Evolutionary conservation across 2,888 invertebrate genomes (phyloP).

Genomic region (Watsonalla binaria): DNA sequence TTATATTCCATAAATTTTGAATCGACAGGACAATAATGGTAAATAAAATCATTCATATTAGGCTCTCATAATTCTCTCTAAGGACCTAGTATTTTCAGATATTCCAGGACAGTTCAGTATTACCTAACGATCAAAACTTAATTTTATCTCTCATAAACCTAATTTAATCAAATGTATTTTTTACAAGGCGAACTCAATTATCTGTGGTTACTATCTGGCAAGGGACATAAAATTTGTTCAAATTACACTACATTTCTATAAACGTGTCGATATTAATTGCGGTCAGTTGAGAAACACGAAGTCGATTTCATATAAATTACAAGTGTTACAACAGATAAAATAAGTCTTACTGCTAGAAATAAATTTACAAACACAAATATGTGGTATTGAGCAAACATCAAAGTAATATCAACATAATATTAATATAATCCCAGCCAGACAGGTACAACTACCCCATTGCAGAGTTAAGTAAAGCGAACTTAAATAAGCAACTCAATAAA

Average conservation of each 20-base stretch:
- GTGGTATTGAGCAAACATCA: conserved; percentile 66
- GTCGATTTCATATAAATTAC: conserved; percentile 6
- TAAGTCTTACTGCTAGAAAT: conserved; percentile 52
- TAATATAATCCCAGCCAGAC: conserved; percentile 71
- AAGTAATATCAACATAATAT: conserved; percentile 47
- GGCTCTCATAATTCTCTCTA: conserved; percentile 52
- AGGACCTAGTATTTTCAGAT: conserved; percentile 50
- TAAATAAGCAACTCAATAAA: conserved; percentile 74
- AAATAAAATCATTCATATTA: conserved; percentile 69
- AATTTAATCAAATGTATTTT: conserved; percentile 43
- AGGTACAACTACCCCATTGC: conserved; percentile 54
- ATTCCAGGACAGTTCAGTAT: conserved; percentile 52
- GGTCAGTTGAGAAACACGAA: not conserved
- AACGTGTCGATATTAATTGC: not conserved
- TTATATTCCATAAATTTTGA: conserved; percentile 77
- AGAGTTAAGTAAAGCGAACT: conserved; percentile 52
- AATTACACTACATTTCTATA: conserved; percentile 13
- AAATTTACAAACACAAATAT: conserved; percentile 60
- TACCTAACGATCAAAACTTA: conserved; percentile 61
- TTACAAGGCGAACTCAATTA: conserved; percentile 51
- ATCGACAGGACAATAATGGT: conserved; percentile 76
- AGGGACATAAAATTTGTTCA: conserved; percentile 35
- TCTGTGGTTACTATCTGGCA: conserved; percentile 59
- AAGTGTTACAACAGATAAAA: conserved; percentile 35
- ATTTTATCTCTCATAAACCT: conserved; percentile 52